A percentile compares a stretch with the other conserved stretches of the same genome.
Conservation (phyloP, 2,797 vertebrate genomes). For the Enoplosus armatus region DNA sequence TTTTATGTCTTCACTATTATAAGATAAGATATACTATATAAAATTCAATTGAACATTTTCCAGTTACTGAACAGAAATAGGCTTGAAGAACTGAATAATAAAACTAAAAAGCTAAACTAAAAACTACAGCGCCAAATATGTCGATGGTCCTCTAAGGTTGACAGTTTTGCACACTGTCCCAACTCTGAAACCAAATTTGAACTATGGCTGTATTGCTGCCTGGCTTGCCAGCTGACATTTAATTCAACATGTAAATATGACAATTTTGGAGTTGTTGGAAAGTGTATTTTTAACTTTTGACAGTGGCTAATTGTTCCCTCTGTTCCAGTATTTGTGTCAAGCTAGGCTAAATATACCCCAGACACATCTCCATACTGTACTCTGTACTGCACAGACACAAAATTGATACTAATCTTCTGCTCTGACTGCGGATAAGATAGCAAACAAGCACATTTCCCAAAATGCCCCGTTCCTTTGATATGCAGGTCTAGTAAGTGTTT, state of each 20-base stretch:
- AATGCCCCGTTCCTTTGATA: constrained; percentile 12
- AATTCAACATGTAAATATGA: neutral
- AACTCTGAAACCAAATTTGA: neutral
- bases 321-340: neutral
- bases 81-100: neutral
- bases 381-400: constrained; percentile 2
- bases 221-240: neutral
- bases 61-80: neutral
- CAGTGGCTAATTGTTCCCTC: neutral
- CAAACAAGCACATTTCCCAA: constrained; percentile 26
- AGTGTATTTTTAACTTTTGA: neutral
- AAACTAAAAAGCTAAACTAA: neutral
- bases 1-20: constrained; percentile 13
- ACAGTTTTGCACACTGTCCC: neutral
- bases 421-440: neutral
- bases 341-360: constrained; percentile 11
- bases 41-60: neutral
- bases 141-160: neutral
- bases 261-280: neutral
- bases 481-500: neutral
- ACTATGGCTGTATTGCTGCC: neutral
- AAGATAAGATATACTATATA: too few species aligned
- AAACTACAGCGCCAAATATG: neutral
- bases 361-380: constrained; percentile 5
- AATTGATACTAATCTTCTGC: neutral